Base-by-base conservation (phyloP, 2,113 vertebrate species). In the Phaethon lepturus region DNA sequence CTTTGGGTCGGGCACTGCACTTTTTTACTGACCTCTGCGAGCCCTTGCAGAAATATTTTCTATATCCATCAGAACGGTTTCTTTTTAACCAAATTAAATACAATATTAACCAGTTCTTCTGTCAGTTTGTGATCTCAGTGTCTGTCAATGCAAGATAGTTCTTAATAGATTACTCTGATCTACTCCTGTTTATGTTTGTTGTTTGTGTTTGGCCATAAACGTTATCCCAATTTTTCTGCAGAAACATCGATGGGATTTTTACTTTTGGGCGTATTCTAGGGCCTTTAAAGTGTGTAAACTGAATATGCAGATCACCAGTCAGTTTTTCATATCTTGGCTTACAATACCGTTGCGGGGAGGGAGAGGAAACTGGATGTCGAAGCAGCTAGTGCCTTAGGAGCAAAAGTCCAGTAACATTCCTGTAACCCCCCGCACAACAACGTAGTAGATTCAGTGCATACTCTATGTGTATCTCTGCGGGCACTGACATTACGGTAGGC, bases 401-500 rank as follows among this genome's bases (percentile, higher is more conserved):
- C 31, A 63, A 4, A 38, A 87, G 15, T 71, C 9, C 44, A 5
- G 13, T 5, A 4, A 15, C 7, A 7, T 49, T 62, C 52, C 49
- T 11, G 14, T 9, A 26, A 58, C 42, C 33, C 60, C 28, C 18
- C 17, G 86, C 59, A 40, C 72, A 66, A 24, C 7, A 26, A 1
- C 0, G 6, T 13, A 3, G 0, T 2, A n/a, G 71, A 3, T 44
- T 28, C 33, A 5, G 0, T 2, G 12, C 14, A 0, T 3, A 1
- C 29, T 22, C 49, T 1, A 0, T 4, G 23, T 14, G 47, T 31
- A 6, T 44, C 35, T 60, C 63, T 42, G 47, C 22, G 33, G 33
- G 55, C n/a, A 1, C 53, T 64, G 77, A 11, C 7, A 23, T 53
- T 23, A 22, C 0, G 9, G 49, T 5, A 6, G 50, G n/a, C 28